phyloP scores from a whole-genome alignment of 1,140 invertebrate genomes.

The Drosophila bocqueti region DNA sequence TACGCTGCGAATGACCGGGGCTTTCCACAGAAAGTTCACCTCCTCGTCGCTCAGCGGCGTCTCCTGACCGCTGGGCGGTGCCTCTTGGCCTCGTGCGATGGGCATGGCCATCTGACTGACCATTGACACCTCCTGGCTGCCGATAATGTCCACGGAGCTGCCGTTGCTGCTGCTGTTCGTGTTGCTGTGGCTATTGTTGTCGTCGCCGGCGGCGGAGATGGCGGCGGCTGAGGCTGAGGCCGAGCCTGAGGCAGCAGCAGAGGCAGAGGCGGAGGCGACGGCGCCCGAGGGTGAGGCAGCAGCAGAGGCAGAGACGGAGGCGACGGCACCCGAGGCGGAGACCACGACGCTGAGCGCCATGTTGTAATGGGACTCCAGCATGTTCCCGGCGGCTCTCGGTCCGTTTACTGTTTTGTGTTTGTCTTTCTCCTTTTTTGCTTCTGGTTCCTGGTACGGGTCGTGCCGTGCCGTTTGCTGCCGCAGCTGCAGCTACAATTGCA shows the following conservation, averaged over 20 bases:
- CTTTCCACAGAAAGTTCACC: slow-evolving; percentile 1
- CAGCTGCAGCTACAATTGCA: slow-evolving; percentile 6
- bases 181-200: slow-evolving; percentile 40
- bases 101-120: slow-evolving; percentile 6
- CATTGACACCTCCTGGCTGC: slow-evolving; percentile 2
- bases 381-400: slow-evolving; percentile 14
- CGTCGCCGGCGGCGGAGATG: slow-evolving; percentile 13
- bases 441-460: slow-evolving; percentile 13
- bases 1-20: background rate
- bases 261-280: slow-evolving; percentile 16
- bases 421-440: background rate
- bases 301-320: slow-evolving; percentile 17
- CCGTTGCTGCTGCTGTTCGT: slow-evolving; percentile 38
- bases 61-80: slow-evolving; percentile 8
- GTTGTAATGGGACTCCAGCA: slow-evolving; percentile 66
- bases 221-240: slow-evolving; percentile 5
- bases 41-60: slow-evolving; percentile 1
- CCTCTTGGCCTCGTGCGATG: background rate
- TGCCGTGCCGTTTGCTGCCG: slow-evolving; percentile 3
- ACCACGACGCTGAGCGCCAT: slow-evolving; percentile 23
- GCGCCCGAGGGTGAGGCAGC: slow-evolving; percentile 11
- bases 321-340: slow-evolving; percentile 11
- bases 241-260: background rate
- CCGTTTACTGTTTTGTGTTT: slow-evolving; percentile 12
- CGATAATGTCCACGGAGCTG: slow-evolving; percentile 31